A percentile compares a stretch with the other conserved stretches of the same genome.
phyloP scores from a whole-genome alignment of 1,140 invertebrate species.

The Drosophila pallidifrons region DNA sequence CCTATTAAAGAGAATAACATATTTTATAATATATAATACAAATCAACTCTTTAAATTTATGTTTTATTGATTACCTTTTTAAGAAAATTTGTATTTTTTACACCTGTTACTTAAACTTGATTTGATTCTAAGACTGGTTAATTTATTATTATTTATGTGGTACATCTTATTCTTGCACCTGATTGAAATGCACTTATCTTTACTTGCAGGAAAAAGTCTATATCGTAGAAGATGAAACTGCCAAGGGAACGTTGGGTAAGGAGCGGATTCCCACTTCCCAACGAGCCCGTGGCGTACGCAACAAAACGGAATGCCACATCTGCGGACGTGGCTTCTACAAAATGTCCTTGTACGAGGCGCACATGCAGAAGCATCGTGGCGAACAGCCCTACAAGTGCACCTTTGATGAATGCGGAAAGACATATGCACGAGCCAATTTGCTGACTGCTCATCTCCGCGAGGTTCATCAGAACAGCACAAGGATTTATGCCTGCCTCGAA shows the following conservation, averaged over 20 bases:
- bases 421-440: slow-evolving; percentile 50
- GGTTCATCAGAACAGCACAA: slow-evolving; percentile 34
- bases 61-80: no score
- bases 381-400: slow-evolving; percentile 60
- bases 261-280: slow-evolving; percentile 28
- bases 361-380: slow-evolving; percentile 63
- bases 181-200: neutral
- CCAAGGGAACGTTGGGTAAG: slow-evolving; percentile 33
- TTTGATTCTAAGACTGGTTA: no score
- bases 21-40: no score
- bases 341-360: slow-evolving; percentile 57
- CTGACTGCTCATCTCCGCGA: slow-evolving; percentile 48
- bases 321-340: slow-evolving; percentile 70
- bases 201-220: slow-evolving; percentile 64
- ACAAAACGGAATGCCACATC: slow-evolving; percentile 54
- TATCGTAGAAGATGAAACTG: slow-evolving; percentile 58
- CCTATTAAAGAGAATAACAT: no score
- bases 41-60: no score
- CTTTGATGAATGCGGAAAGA: slow-evolving; percentile 42
- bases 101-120: no score
- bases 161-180: no score
- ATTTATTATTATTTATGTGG: no score
- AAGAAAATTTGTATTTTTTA: no score
- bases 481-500: slow-evolving; percentile 39
- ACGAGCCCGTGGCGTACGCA: slow-evolving; percentile 25